Base-by-base conservation (phyloP, 2,888 invertebrate genomes). In the Acleris literana region DNA sequence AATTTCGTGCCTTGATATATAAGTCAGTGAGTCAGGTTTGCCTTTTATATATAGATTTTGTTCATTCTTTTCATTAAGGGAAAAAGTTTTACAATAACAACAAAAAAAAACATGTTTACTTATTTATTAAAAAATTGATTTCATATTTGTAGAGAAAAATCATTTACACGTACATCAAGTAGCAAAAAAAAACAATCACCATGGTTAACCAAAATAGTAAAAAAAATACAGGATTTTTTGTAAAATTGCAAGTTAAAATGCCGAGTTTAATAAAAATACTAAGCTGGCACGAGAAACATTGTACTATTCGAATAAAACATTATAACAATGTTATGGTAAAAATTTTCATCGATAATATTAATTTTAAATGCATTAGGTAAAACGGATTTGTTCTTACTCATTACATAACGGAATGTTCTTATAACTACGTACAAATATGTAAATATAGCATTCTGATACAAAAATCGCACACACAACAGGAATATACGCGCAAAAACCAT, bases 391-490 rank as follows among this genome's bases (percentile, higher is more conserved):
- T 60, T 49, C 59, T 60, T 60, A 64, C 54, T 18, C 39, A 65
- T 49, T 61, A 62, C 33, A 22, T 46, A 56, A 61, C 60, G 61
- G 61, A 66, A 66, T 61, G 64, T 55, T 39, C 64, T 64, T 64
- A 64, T 6, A 7, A 39, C 43, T 60, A 66, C 25, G 22, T 57
- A 66, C 44, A 56, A 66, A 44, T 22, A 60, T 58, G 53, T 58
- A 48, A 64, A 54, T 57, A 57, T 56, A 44, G 18, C 16, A 43
- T 51, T 25, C 46, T 53, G 33, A 17, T 64, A 64, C 39, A 22
- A 58, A n/a, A n/a, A 20, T 51, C 44, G 59, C 58, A 44, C 53
- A 59, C 48, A 22, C 59, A 43, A 64, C 54, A 22, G n/a, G 39
- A 39, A 59, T 33, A 22, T 20, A 33, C 44, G 18, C 46, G 20